These are phyloP conservation scores for Grallaria varia DNA, from an alignment of 2,113 vertebrate genomes.

Conservation along the genomic window DNA sequence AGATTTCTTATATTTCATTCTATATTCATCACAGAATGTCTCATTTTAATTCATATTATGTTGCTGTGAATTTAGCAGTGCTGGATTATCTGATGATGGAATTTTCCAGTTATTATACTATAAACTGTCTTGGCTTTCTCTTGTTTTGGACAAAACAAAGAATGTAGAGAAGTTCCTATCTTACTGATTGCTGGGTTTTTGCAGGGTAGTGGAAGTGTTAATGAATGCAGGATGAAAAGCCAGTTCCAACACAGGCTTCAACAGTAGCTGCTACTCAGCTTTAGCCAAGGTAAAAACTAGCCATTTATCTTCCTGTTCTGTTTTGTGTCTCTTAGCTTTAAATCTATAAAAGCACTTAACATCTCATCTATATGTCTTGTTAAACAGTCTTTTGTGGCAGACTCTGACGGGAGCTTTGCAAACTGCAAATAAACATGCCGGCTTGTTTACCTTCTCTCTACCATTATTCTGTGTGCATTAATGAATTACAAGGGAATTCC, in stretches of 20 bases:
- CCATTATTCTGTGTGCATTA: neutral
- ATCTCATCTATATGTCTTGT: neutral
- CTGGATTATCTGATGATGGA: neutral
- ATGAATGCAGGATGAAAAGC: neutral
- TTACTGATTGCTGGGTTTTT: neutral
- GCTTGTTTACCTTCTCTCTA: neutral
- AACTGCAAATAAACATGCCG: neutral
- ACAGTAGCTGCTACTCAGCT: neutral
- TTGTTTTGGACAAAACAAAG: neutral
- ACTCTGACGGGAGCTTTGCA: neutral
- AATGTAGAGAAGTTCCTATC: neutral
- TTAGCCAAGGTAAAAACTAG: neutral
- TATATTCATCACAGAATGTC: neutral
- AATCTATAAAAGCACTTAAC: neutral
- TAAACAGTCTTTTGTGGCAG: neutral
- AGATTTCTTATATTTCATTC: neutral
- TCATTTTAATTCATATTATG: neutral
- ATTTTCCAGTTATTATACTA: neutral
- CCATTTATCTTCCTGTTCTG: neutral
- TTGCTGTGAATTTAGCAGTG: neutral
- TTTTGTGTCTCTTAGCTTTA: neutral
- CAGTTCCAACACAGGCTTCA: neutral
- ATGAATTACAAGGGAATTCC: neutral
- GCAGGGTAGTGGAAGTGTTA: neutral
- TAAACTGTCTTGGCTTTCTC: neutral